phyloP scores from a whole-genome alignment of 1,140 invertebrate species.

The Magallana gigas region DNA sequence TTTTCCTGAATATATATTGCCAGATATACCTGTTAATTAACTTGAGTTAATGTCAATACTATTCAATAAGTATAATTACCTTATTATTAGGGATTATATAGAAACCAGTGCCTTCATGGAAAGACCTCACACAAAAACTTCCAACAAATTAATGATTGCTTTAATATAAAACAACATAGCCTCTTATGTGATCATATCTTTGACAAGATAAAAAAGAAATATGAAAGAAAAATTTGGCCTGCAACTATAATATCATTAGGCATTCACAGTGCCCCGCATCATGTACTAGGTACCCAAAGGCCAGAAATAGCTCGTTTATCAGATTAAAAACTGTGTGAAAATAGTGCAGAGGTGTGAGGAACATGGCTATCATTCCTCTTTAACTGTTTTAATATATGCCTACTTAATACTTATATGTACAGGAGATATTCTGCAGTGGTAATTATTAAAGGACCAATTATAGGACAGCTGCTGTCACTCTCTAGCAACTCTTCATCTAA shows the following conservation, averaged over 20 bases:
- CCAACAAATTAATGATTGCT: neutral
- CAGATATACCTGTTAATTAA: too few relatives aligned
- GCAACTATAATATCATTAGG: constrained; percentile 22
- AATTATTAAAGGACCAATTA: too few relatives aligned
- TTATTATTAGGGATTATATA: neutral
- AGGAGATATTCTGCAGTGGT: too few relatives aligned
- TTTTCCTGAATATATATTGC: too few relatives aligned
- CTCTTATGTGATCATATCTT: constrained; percentile 10
- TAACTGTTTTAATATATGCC: neutral
- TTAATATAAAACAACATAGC: neutral
- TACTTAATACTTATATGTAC: too few relatives aligned
- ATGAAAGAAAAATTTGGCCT: constrained; percentile 27
- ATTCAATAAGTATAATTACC: neutral
- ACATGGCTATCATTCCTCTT: neutral
- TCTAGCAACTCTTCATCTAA: too few relatives aligned
- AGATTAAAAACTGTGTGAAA: constrained; percentile 35
- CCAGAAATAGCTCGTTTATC: constrained; percentile 13
- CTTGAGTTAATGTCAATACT: too few relatives aligned
- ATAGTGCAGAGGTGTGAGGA: constrained; percentile 19
- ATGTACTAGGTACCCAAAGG: constrained; percentile 7
- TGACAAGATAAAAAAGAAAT: constrained; percentile 24
- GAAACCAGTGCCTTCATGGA: neutral
- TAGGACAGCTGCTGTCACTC: too few relatives aligned
- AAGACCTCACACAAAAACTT: neutral
- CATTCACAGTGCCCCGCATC: neutral